Percentiles rank a stretch among this genome's conserved stretches.
These are phyloP conservation scores for Sebastiscus albofasciatus DNA, from an alignment of 2,797 vertebrate genomes.

Conservation along the genomic window DNA sequence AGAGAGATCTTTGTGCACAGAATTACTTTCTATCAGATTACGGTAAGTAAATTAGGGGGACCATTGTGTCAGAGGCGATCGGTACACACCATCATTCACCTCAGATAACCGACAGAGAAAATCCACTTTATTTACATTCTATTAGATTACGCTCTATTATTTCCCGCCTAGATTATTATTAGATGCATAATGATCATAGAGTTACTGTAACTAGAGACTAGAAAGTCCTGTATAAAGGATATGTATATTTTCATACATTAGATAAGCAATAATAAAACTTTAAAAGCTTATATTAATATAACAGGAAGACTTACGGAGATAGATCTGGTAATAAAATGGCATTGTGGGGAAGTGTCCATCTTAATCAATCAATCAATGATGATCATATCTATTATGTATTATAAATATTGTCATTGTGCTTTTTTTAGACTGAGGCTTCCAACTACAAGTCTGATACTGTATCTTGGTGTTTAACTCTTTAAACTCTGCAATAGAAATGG, in stretches of 20 bases:
- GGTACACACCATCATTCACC: slow-evolving; percentile 64
- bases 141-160: slow-evolving; percentile 67
- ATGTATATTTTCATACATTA: not conserved
- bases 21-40: slow-evolving; percentile 65
- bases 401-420: not conserved
- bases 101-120: slow-evolving; percentile 58
- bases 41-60: slow-evolving; percentile 60
- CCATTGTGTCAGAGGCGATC: slow-evolving; percentile 58
- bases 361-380: not conserved
- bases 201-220: slow-evolving; percentile 45
- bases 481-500: too few species aligned
- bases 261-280: not conserved
- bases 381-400: not conserved
- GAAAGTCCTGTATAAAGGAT: slow-evolving; percentile 4
- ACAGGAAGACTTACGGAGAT: not conserved
- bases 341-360: not conserved
- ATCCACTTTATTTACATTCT: slow-evolving; percentile 64
- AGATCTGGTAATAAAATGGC: not conserved
- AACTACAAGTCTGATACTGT: not conserved
- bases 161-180: slow-evolving; percentile 55
- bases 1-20: slow-evolving; percentile 51
- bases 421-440: not conserved
- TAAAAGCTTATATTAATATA: not conserved
- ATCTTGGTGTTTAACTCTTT: not conserved
- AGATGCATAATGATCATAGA: slow-evolving; percentile 45